Evolutionary conservation across 2,888 invertebrate species (phyloP).

Genomic region (Ferrisia virgata): DNA sequence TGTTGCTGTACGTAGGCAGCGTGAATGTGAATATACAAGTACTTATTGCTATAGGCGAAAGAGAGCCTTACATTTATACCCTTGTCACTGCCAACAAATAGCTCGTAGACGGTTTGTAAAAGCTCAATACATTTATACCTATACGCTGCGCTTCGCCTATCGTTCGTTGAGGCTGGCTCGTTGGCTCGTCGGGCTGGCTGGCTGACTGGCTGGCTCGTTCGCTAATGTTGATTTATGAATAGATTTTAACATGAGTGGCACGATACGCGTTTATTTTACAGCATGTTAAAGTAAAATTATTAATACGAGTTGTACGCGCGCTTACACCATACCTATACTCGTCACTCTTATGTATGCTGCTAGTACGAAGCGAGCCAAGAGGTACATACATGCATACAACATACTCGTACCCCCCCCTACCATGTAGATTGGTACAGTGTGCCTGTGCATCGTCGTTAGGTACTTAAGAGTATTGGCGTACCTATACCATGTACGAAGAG

Average conservation of each 20-base stretch:
- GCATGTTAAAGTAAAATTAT: constrained; percentile 27
- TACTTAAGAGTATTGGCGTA: no score
- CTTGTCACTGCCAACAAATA: constrained; percentile 34
- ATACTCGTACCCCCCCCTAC: no score
- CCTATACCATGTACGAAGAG: no score
- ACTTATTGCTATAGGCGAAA: background rate
- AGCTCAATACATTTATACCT: background rate
- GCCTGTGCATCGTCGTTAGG: no score
- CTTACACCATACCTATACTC: background rate
- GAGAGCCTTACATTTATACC: constrained; percentile 23
- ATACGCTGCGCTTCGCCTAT: no score
- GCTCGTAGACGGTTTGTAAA: background rate
- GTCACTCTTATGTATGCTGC: background rate
- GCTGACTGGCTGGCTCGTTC: background rate
- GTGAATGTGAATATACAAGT: background rate
- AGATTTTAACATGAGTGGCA: constrained; percentile 10
- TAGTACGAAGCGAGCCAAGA: no score
- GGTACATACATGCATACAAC: background rate
- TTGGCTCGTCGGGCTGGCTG: no score
- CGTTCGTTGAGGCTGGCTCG: no score
- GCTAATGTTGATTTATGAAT: constrained; percentile 33
- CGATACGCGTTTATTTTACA: constrained; percentile 10
- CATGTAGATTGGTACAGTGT: no score
- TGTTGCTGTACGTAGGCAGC: background rate
- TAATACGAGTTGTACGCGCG: constrained; percentile 9